Percentiles rank a stretch among this genome's conserved stretches.
Conservation (phyloP, 2,888 invertebrate genomes). For the Cheilosia urbana region DNA sequence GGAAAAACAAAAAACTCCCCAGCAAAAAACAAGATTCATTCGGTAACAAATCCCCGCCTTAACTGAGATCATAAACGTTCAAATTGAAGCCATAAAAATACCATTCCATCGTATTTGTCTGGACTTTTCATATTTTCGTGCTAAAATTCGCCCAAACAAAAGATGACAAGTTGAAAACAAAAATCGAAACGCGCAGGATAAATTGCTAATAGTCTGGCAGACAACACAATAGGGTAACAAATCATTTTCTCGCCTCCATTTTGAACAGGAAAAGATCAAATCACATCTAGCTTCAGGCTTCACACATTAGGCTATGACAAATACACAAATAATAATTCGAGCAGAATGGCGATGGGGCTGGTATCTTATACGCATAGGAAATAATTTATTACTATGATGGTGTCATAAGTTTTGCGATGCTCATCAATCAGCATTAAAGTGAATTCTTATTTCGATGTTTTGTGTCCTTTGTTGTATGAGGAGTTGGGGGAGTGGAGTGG, state of each 20-base stretch:
- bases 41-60: slow-evolving; percentile 11
- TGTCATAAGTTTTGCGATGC: slow-evolving; percentile 74
- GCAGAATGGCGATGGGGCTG: too few species aligned
- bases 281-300: slow-evolving; percentile 52
- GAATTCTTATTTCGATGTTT: slow-evolving; percentile 10
- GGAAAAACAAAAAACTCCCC: neutral
- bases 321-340: slow-evolving; percentile 46
- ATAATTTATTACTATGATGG: slow-evolving; percentile 71
- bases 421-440: slow-evolving; percentile 72
- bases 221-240: slow-evolving; percentile 63
- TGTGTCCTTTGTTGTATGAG: neutral
- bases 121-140: slow-evolving; percentile 40
- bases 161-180: slow-evolving; percentile 34
- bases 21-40: slow-evolving; percentile 7
- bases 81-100: slow-evolving; percentile 56
- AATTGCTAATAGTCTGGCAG: slow-evolving; percentile 58
- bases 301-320: slow-evolving; percentile 43
- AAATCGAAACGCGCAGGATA: neutral
- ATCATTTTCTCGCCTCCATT: slow-evolving; percentile 68
- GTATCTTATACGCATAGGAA: slow-evolving; percentile 34
- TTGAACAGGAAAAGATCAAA: slow-evolving; percentile 65
- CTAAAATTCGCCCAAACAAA: slow-evolving; percentile 44
- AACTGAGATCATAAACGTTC: slow-evolving; percentile 47
- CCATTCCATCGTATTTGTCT: slow-evolving; percentile 20
- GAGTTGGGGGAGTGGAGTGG: too few species aligned